Evolutionary conservation across 2,888 invertebrate species (phyloP), one percentile per base, ranked within the genome.

Genomic region (Carcina quercana): DNA sequence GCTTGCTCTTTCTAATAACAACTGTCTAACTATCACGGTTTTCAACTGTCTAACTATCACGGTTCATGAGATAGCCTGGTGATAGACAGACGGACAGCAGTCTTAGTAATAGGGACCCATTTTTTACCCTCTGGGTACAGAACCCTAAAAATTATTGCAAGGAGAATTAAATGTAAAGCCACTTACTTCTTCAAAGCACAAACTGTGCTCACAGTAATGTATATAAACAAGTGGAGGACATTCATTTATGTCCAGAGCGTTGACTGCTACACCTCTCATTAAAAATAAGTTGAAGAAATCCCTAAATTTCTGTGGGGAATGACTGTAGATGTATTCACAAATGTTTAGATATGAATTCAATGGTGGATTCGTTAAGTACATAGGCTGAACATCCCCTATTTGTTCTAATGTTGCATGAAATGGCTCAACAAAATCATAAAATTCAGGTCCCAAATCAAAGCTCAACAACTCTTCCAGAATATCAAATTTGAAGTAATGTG

Each of bases 161-260:
- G n/a, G n/a, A n/a, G n/a, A n/a, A n/a, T n/a, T n/a, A n/a, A n/a
- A n/a, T n/a, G n/a, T 40, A 26, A 36, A 25, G 15, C 14, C 35
- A 67, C 72, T 72, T 55, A 84, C 84, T 52, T 76, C 67, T 42
- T 53, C 40, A 58, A 78, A 76, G 45, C 70, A 75, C 19, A 40
- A 28, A 32, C 48, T 42, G 46, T 74, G 75, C 39, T 62, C 57
- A 37, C 64, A 59, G 39, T 66, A 70, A 45, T 79, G 79, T 34
- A 78, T 57, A 39, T 75, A 80, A 5, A 79, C 79, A 13, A 84
- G 45, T 1, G 85, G 83, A 21, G 85, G 83, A 43, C 83, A 83
- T 48, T 84, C 80, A 44, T 62, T 59, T 24, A 48, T 40, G 44
- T 65, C 48, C n/a, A 53, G 36, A 15, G 76, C 67, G 65, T 85